Evolutionary conservation across 1,140 invertebrate species (phyloP).

Genomic region (Solen grandis): DNA sequence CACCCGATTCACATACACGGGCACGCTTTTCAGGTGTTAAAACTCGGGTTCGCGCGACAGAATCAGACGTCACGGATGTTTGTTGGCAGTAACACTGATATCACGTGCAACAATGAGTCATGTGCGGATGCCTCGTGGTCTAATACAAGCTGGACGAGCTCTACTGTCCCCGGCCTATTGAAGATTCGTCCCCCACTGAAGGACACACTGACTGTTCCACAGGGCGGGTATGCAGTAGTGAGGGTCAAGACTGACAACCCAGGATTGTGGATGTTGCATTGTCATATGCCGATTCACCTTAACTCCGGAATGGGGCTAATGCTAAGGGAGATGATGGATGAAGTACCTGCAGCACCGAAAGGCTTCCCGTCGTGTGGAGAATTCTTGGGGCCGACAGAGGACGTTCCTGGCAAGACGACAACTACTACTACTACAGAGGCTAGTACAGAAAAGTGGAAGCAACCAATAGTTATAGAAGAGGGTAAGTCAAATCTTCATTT

Average conservation of each 20-base stretch:
- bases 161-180: constrained; percentile 57
- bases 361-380: too few relatives aligned
- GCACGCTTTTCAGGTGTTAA: constrained; percentile 87
- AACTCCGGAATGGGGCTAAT: too few relatives aligned
- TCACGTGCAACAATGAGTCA: constrained; percentile 43
- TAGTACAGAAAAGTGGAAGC: too few relatives aligned
- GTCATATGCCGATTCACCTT: constrained; percentile 65
- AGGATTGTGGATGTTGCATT: constrained; percentile 68
- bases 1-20: constrained; percentile 89
- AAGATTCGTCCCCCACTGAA: constrained; percentile 84
- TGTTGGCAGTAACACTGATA: constrained; percentile 40
- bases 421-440: too few relatives aligned
- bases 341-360: too few relatives aligned
- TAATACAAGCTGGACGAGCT: constrained; percentile 53
- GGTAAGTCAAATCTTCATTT: too few relatives aligned
- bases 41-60: constrained; percentile 77
- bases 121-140: constrained; percentile 61
- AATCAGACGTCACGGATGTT: constrained; percentile 71
- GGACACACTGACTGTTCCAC: constrained; percentile 87
- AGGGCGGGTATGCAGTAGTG: constrained; percentile 85
- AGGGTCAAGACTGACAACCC: constrained; percentile 89
- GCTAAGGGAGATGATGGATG: too few relatives aligned
- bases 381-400: too few relatives aligned
- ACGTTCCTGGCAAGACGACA: too few relatives aligned
- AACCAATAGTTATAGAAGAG: too few relatives aligned